phyloP scores from a whole-genome alignment of 2,797 vertebrate species.

The Rhabdomys pumilio region DNA sequence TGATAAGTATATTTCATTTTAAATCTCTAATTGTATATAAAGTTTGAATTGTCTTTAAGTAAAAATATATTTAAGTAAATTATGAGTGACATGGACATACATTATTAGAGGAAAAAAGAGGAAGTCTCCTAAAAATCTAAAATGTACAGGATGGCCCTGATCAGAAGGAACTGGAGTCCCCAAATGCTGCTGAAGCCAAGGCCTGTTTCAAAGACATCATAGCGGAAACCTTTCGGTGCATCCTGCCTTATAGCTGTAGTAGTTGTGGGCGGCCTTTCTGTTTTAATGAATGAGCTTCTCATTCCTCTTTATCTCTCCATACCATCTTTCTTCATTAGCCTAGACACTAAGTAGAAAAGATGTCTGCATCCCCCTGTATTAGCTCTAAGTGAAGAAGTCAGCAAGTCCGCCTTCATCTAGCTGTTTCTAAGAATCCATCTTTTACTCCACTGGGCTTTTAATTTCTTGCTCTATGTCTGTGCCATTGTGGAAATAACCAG shows the following conservation, averaged over 20 bases:
- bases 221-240: neutral
- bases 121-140: neutral
- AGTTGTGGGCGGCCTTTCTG: neutral
- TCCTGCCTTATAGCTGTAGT: neutral
- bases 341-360: neutral
- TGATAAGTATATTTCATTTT: constrained; percentile 42
- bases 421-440: neutral
- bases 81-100: neutral
- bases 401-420: neutral
- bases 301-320: neutral
- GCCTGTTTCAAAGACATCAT: fast-evolving
- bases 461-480: neutral
- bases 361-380: neutral
- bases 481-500: neutral
- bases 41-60: constrained; percentile 4
- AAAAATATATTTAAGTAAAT: constrained; percentile 48
- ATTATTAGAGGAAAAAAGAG: neutral
- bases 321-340: neutral
- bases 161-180: no score
- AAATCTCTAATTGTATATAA: constrained; percentile 18
- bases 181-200: neutral
- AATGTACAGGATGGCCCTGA: neutral
- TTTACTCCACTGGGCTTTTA: neutral
- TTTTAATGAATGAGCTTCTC: neutral
- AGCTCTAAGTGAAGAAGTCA: neutral